Evolutionary conservation across 2,888 invertebrate species (phyloP).

Genomic region (Cylloceria caligata): DNA sequence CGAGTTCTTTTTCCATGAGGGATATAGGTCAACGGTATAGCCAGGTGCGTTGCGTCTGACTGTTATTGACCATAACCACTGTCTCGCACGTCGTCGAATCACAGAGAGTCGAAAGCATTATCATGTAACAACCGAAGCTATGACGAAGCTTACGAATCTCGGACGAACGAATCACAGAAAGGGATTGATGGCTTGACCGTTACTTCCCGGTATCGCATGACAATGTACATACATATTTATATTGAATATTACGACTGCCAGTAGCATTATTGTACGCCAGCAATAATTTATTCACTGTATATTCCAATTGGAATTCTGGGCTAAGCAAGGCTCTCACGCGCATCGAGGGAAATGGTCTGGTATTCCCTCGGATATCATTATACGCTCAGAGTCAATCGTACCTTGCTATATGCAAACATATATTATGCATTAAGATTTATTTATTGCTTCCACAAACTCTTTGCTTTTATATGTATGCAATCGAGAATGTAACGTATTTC

Average conservation of each 20-base stretch:
- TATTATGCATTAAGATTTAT: slow-evolving; percentile 37
- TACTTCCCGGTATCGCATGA: neutral
- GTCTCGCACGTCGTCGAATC: neutral
- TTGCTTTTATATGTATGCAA: slow-evolving; percentile 9
- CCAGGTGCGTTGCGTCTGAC: slow-evolving; percentile 36
- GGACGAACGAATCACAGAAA: neutral
- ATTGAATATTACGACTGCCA: slow-evolving; percentile 1
- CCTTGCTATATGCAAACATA: slow-evolving; percentile 15
- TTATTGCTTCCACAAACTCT: slow-evolving; percentile 34
- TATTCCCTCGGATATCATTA: slow-evolving; percentile 43
- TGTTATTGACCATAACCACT: slow-evolving; percentile 57
- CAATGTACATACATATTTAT: neutral
- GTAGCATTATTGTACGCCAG: slow-evolving; percentile 1
- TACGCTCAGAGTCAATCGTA: slow-evolving; percentile 19
- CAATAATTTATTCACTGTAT: slow-evolving; percentile 21
- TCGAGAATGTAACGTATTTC: slow-evolving; percentile 10
- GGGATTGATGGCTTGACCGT: neutral
- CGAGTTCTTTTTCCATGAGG: neutral
- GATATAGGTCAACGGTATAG: neutral
- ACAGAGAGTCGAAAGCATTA: slow-evolving; percentile 2
- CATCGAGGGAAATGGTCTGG: slow-evolving; percentile 17
- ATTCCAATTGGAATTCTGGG: slow-evolving; percentile 7
- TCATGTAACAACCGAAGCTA: neutral
- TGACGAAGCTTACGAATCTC: slow-evolving; percentile 1
- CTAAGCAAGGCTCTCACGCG: neutral